Conservation (phyloP, 1,140 invertebrate genomes). For the Apis laboriosa region DNA sequence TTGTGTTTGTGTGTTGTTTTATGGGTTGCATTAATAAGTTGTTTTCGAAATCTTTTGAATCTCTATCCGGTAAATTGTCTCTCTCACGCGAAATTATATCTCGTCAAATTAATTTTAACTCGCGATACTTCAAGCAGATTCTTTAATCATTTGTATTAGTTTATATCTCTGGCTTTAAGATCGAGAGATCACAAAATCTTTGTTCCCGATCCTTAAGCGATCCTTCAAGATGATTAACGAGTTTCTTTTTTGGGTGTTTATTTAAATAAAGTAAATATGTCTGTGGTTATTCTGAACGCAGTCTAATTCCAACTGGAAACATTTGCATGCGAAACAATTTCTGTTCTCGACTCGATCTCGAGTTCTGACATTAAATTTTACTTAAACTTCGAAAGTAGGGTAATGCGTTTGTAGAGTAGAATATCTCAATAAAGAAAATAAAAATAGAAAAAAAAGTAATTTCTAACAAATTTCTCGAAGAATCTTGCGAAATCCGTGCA, state of each 20-base stretch:
- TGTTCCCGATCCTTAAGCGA: neutral
- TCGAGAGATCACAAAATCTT: neutral
- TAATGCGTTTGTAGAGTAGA: slow-evolving; percentile 37
- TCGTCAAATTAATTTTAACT: too few relatives aligned
- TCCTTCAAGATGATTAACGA: slow-evolving; percentile 3
- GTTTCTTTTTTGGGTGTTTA: too few relatives aligned
- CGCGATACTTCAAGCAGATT: too few relatives aligned
- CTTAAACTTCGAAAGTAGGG: slow-evolving; percentile 44
- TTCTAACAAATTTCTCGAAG: slow-evolving; percentile 24
- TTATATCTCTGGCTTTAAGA: too few relatives aligned
- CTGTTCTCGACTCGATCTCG: slow-evolving; percentile 10
- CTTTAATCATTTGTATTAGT: too few relatives aligned
- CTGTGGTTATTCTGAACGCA: too few relatives aligned
- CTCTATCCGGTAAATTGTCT: too few relatives aligned
- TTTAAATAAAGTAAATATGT: slow-evolving; percentile 5
- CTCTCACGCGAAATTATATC: too few relatives aligned
- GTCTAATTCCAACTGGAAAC: slow-evolving; percentile 1
- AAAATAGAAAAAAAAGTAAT: slow-evolving; percentile 23
- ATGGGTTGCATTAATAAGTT: neutral
- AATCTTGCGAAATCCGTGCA: neutral
- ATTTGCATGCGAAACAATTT: slow-evolving; percentile 34
- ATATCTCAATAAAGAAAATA: slow-evolving; percentile 29
- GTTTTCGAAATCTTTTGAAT: neutral
- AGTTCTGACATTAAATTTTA: slow-evolving; percentile 42
- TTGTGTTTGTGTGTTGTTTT: neutral